Evolutionary conservation across 2,113 vertebrate genomes (phyloP), one percentile per base, ranked within the genome.

Genomic region (Tylochromis polylepis): DNA sequence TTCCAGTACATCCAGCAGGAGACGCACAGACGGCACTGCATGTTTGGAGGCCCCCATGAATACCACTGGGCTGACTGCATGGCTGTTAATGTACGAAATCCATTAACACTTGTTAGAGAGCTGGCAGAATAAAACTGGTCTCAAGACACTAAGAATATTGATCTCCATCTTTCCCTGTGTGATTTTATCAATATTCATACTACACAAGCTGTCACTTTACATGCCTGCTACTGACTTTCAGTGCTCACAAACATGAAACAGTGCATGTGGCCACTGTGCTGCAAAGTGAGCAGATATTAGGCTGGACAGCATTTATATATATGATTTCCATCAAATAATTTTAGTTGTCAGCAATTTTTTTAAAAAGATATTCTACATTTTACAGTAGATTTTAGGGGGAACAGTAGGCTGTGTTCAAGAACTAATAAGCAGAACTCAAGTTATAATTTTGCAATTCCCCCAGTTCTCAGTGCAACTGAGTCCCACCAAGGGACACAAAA

Each of bases 1-100:
- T 99, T 99, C 98, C 98, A 99, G 90, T 99, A 99, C 94, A 98
- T 97, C 98, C 98, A 99, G 94, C 98, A 99, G 89, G 98, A 97
- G 20, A 98, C 97, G 83, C 98, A 99, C 90, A 99, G 94, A 85
- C 98, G 97, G 92, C 98, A 99, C 1, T 98, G 98, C 98, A 99
- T 99, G 93, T 98, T 99, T 4, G 98, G 98, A 82, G 98, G 98
- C n/a, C 98, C 98, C 98, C 98, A 99, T 11, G 98, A 99, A 96
- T 99, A 99, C 98, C 98, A 99, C 27, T 99, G 98, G 86, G 98
- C 97, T 72, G 98, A 99, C 90, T 99, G 98, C 87, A 97, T 96
- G 91, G 97, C 98, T 99, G 95, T 79, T 65, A 62, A 86, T 79
- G 86, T 57, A 86, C 29, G 79, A 93, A 72, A 84, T 2, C 4